Evolutionary conservation across 2,888 invertebrate genomes (phyloP).

Genomic region (Ophioninae sp.): DNA sequence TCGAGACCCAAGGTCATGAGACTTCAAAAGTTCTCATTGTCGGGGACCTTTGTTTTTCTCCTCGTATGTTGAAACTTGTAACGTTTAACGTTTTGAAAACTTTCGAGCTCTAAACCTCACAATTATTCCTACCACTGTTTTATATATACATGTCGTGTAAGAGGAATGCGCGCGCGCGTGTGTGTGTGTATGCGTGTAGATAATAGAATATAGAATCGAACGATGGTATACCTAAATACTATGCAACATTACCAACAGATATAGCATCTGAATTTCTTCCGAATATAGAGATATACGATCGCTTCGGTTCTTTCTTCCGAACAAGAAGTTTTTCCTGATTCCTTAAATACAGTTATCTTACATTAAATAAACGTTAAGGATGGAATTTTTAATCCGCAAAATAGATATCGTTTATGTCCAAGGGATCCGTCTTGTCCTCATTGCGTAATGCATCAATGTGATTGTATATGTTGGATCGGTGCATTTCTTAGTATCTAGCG

Average conservation of each 20-base stretch:
- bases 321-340: conserved; percentile 46
- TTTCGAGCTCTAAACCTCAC: conserved; percentile 46
- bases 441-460: conserved; percentile 23
- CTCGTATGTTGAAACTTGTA: conserved; percentile 35
- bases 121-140: conserved; percentile 35
- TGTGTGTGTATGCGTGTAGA: not conserved
- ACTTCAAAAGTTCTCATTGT: conserved; percentile 51
- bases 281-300: conserved; percentile 25
- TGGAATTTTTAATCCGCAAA: conserved; percentile 21
- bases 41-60: conserved; percentile 11
- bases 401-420: conserved; percentile 39
- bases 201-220: conserved; percentile 33
- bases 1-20: conserved; percentile 18
- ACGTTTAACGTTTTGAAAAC: conserved; percentile 56
- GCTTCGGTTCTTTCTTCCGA: conserved; percentile 61
- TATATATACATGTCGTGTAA: conserved; percentile 13
- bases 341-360: conserved; percentile 46
- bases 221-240: conserved; percentile 35
- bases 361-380: conserved; percentile 50
- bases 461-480: conserved; percentile 9
- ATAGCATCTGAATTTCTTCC: conserved; percentile 41
- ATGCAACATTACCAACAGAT: conserved; percentile 52
- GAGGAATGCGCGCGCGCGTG: not conserved
- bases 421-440: conserved; percentile 39
- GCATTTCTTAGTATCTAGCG: conserved; percentile 6